phyloP scores from a whole-genome alignment of 2,797 vertebrate genomes.

The Hydrophis major region DNA sequence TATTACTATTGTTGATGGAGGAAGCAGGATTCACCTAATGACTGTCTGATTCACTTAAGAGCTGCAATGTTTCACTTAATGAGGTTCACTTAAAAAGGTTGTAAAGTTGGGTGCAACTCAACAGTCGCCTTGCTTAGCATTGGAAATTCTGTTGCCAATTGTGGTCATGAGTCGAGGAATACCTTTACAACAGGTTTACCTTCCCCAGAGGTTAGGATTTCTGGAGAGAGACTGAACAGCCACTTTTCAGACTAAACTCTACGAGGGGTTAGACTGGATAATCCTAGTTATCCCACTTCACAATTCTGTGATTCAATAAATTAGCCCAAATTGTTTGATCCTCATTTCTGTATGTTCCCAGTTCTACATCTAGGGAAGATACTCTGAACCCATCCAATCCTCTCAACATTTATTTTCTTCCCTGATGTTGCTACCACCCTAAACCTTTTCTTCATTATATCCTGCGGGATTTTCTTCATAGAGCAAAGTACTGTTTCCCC shows the following conservation, averaged over 20 bases:
- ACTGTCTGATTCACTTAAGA: not conserved
- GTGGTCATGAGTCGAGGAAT: not conserved
- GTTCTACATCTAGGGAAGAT: not conserved
- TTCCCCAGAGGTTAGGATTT: not conserved
- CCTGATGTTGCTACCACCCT: slow-evolving; percentile 14
- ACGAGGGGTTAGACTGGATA: not conserved
- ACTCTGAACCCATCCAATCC: not conserved
- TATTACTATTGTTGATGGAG: not conserved
- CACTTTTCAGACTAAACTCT: not conserved
- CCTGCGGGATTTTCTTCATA: slow-evolving; percentile 33
- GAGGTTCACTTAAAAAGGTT: not conserved
- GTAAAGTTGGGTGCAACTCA: not conserved
- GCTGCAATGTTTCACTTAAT: not conserved
- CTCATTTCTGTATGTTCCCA: not conserved
- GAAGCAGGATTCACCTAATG: not conserved
- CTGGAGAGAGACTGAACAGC: not conserved
- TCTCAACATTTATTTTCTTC: not conserved
- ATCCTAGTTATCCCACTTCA: not conserved
- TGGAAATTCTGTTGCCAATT: not conserved
- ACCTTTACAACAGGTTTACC: not conserved
- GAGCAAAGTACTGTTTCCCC: not conserved
- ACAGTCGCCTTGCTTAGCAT: not conserved
- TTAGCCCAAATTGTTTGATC: not conserved
- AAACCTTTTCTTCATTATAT: slow-evolving; percentile 1
- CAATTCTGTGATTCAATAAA: not conserved